phyloP scores from a whole-genome alignment of 2,888 invertebrate genomes.

The Leptopilina myrica region DNA sequence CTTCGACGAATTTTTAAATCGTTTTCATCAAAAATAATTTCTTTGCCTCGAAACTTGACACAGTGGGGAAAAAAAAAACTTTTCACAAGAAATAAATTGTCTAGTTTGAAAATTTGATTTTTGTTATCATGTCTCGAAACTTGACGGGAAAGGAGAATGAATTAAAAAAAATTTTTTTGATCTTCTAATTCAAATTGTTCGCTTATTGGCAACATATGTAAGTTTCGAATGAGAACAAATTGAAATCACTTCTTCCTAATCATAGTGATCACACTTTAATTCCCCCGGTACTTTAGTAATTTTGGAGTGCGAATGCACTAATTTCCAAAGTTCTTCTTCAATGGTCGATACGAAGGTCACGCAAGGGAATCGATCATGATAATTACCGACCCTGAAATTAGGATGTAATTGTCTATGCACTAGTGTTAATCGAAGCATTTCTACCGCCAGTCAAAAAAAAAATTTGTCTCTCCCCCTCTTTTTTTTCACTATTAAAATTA shows the following conservation, averaged over 20 bases:
- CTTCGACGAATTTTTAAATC: no score
- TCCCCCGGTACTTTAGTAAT: background rate
- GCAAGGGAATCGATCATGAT: slow-evolving; percentile 26
- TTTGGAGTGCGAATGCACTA: slow-evolving; percentile 9
- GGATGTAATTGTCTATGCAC: slow-evolving; percentile 6
- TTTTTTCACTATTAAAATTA: background rate
- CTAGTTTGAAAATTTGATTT: no score
- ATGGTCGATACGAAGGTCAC: slow-evolving; percentile 29
- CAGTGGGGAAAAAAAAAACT: no score
- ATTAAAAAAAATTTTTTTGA: no score
- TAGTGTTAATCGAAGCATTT: background rate
- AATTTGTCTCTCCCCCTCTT: background rate
- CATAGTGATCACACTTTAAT: background rate
- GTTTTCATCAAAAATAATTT: no score
- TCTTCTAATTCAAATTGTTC: no score
- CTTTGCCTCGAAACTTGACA: no score
- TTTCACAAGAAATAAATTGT: no score
- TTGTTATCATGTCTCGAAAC: no score
- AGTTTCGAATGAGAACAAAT: background rate
- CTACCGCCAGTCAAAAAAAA: background rate
- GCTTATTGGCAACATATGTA: no score
- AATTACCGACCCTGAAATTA: background rate
- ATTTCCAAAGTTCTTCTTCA: slow-evolving; percentile 16
- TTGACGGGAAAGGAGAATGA: no score
- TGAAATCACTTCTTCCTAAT: background rate